phyloP scores from a whole-genome alignment of 2,888 invertebrate species.

The Ceratothoa steindachneri region DNA sequence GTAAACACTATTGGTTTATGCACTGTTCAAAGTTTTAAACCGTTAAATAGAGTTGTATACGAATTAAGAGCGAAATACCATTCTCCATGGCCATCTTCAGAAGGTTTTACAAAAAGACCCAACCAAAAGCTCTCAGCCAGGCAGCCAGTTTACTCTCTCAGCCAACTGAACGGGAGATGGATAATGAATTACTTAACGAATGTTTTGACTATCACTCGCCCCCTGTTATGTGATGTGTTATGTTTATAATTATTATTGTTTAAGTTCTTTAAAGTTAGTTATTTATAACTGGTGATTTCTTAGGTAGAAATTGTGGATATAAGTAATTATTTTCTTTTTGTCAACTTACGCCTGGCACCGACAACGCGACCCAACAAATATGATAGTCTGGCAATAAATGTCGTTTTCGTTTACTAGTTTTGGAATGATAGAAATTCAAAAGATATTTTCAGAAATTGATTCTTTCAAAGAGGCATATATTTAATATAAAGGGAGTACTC shows the following conservation, averaged over 20 bases:
- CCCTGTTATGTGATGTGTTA: not conserved
- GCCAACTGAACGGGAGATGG: slow-evolving; percentile 42
- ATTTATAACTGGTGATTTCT: not conserved
- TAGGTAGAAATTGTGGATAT: not conserved
- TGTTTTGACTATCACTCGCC: not conserved
- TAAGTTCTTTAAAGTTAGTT: not conserved
- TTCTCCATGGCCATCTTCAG: slow-evolving; percentile 29
- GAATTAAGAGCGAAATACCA: slow-evolving; percentile 38
- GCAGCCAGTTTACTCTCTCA: slow-evolving; percentile 23
- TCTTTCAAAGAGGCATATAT: no score
- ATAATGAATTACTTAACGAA: slow-evolving; percentile 11
- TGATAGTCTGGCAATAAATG: slow-evolving; percentile 8
- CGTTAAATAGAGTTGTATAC: not conserved
- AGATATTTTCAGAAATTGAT: no score
- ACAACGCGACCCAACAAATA: not conserved
- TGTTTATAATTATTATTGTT: not conserved
- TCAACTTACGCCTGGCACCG: slow-evolving; percentile 7
- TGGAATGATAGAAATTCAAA: slow-evolving; percentile 3
- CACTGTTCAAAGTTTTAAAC: slow-evolving; percentile 9
- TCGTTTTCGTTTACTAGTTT: slow-evolving; percentile 2
- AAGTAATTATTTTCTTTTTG: not conserved
- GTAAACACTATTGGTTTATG: slow-evolving; percentile 35
- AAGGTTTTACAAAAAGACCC: slow-evolving; percentile 31
- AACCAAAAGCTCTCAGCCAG: slow-evolving; percentile 16
- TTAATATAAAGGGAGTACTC: no score